Conservation (phyloP, 2,113 vertebrate genomes). For the Chrysemys picta region DNA sequence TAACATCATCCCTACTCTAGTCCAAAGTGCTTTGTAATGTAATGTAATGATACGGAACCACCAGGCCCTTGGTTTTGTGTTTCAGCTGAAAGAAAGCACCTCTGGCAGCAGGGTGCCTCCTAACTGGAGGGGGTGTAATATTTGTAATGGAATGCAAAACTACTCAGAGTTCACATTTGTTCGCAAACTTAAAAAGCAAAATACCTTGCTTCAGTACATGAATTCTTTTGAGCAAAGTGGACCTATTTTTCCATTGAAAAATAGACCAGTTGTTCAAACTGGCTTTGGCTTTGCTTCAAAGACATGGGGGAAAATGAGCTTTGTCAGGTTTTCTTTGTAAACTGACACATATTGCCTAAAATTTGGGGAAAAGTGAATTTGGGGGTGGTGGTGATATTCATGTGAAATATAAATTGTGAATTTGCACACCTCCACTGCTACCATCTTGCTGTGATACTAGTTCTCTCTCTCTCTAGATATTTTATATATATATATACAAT, state of each 20-base stretch:
- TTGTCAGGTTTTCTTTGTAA: not conserved
- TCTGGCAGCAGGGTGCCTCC: not conserved
- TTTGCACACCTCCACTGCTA: not conserved
- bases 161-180: rapidly evolving
- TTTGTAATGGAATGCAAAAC: not conserved
- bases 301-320: not conserved
- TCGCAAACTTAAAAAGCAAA: not conserved
- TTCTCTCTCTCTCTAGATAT: not conserved
- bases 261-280: not conserved
- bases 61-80: not conserved
- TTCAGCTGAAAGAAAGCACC: not conserved
- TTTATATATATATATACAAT: not conserved
- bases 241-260: not conserved
- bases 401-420: not conserved
- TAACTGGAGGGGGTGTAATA: not conserved
- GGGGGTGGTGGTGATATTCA: rapidly evolving
- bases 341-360: not conserved
- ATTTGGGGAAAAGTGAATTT: not conserved
- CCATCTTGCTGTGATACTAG: rapidly evolving
- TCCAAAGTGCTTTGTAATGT: not conserved
- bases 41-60: not conserved
- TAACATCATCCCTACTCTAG: not conserved
- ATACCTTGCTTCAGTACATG: not conserved
- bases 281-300: not conserved
- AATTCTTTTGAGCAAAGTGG: not conserved